These are phyloP conservation scores for Thera britannica DNA, from an alignment of 2,888 invertebrate genomes.

Conservation along the genomic window DNA sequence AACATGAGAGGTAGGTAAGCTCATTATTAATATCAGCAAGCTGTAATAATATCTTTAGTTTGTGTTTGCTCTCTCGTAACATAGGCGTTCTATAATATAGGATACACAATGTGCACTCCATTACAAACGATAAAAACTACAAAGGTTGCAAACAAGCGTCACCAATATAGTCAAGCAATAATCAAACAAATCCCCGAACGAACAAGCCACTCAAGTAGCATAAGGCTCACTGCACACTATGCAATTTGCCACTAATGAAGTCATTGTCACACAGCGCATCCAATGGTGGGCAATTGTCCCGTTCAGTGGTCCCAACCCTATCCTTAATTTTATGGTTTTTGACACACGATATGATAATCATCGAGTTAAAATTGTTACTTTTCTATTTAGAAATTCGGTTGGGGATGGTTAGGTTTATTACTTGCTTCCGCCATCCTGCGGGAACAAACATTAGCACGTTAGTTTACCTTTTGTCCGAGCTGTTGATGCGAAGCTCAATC, in stretches of 20 bases:
- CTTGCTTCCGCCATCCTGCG: conserved; percentile 48
- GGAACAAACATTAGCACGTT: conserved; percentile 20
- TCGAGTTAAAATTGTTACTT: conserved; percentile 66
- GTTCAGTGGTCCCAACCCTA: conserved; percentile 65
- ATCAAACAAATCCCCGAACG: conserved; percentile 18
- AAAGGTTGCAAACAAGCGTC: conserved; percentile 16
- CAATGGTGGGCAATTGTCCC: conserved; percentile 62
- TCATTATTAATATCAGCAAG: too few species aligned
- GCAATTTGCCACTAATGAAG: conserved; percentile 62
- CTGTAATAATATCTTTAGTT: too few species aligned
- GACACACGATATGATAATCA: conserved; percentile 59
- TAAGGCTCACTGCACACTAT: conserved; percentile 32
- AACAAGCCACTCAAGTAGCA: conserved; percentile 23
- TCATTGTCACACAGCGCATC: conserved; percentile 61
- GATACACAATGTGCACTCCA: neutral
- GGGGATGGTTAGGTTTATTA: conserved; percentile 51
- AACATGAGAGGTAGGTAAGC: too few species aligned
- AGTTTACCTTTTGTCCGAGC: conserved; percentile 10
- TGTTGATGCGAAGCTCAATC: neutral
- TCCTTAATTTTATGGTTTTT: conserved; percentile 65
- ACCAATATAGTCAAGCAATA: conserved; percentile 12
- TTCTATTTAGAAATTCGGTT: conserved; percentile 61
- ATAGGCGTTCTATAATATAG: neutral
- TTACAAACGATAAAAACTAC: conserved; percentile 22
- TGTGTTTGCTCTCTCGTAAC: too few species aligned